Evolutionary conservation across 2,797 vertebrate genomes (phyloP), one percentile per base, ranked within the genome.

Genomic region (Phaenicophaeus curvirostris): DNA sequence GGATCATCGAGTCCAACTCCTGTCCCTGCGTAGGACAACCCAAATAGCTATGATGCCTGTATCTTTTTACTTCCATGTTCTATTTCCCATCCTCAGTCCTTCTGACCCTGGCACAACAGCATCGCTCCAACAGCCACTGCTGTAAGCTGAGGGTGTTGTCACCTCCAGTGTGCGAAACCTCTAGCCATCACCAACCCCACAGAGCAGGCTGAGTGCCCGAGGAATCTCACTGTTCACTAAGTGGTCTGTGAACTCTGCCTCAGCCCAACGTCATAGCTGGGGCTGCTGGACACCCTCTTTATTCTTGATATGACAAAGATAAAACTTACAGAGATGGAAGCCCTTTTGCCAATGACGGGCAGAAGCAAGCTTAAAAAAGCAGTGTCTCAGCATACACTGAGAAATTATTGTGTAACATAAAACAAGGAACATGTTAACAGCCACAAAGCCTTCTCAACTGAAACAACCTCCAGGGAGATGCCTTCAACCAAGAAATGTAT

Each of bases 101-200:
- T 59, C 6, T 68, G 42, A 55, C 30, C 30, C 61, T 54, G 53
- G 62, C 57, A 68, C 0, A 6, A 44, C 35, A 39, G 50, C 19
- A 13, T 2, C 15, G 5, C 31, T 73, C 53, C 72, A 59, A 21
- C 3, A 31, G 39, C 28, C 3, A 13, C 17, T 44, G 3, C 24
- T 18, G 7, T 1, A 33, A 18, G 21, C 65, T 6, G 1, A 69
- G 50, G 77, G 37, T 63, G 85, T 55, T 58, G 30, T 15, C 46
- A 53, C 9, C 27, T 33, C 54, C 5, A 3, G 14, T 4, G 33
- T 1, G 0, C 31, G 17, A 35, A n/a, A 42, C 37, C 28, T 10
- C 8, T 41, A 31, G 42, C 20, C 20, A 27, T 27, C 3, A 16
- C 41, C 41, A 58, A 28, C 31, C 33, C 23, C 10, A 21, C 31